These are phyloP conservation scores for Mactromeris polynyma DNA, from an alignment of 2,888 invertebrate genomes.

Conservation along the genomic window DNA sequence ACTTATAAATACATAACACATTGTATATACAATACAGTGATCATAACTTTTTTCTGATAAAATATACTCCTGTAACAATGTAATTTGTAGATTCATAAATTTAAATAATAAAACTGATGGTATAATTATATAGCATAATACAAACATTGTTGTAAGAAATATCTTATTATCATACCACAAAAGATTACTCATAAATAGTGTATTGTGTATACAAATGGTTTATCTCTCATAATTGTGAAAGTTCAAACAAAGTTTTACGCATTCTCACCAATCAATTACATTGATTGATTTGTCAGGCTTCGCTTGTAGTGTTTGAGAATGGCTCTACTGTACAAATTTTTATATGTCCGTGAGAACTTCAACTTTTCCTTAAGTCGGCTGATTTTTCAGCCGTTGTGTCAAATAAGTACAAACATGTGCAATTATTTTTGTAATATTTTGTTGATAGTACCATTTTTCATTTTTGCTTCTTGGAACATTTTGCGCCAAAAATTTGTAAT, in stretches of 20 bases:
- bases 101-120: neutral
- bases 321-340: too few relatives aligned
- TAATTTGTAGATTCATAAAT: neutral
- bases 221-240: too few relatives aligned
- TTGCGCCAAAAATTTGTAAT: neutral
- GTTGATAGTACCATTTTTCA: neutral
- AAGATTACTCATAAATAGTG: too few relatives aligned
- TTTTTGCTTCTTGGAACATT: neutral
- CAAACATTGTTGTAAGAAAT: neutral
- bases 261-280: too few relatives aligned
- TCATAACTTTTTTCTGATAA: neutral
- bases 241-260: too few relatives aligned
- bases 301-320: too few relatives aligned
- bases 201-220: too few relatives aligned
- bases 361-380: neutral
- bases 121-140: constrained; percentile 7
- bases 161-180: too few relatives aligned
- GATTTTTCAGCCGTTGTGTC: neutral
- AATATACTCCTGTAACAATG: neutral
- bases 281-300: too few relatives aligned
- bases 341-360: too few relatives aligned
- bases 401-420: neutral
- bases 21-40: neutral
- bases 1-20: neutral
- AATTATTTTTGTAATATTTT: constrained; percentile 2